Conservation (phyloP, 1,140 invertebrate genomes). For the Magallana gigas region DNA sequence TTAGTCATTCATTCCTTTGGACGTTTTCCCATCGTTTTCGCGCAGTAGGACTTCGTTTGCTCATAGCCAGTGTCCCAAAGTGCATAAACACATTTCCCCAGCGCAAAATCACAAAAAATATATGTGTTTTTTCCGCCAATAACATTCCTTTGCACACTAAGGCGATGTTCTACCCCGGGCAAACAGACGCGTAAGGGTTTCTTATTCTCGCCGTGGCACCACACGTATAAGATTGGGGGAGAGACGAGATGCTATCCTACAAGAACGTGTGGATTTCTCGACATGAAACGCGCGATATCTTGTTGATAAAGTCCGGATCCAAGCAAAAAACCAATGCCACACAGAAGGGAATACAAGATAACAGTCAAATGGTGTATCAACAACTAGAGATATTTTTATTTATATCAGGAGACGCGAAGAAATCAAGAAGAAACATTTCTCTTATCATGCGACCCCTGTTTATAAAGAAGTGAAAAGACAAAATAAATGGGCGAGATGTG, state of each 20-base stretch:
- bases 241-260: conserved; percentile 24
- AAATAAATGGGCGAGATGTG: conserved; percentile 36
- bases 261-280: conserved; percentile 37
- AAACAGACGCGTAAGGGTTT: neutral
- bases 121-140: conserved; percentile 19
- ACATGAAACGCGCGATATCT: conserved; percentile 27
- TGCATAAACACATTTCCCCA: conserved; percentile 7
- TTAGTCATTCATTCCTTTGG: conserved; percentile 30
- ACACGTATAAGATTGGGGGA: conserved; percentile 3
- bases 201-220: conserved; percentile 13
- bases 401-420: conserved; percentile 23
- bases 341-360: conserved; percentile 21
- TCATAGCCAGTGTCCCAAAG: neutral
- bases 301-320: conserved; percentile 38
- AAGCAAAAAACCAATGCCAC: conserved; percentile 31
- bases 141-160: conserved; percentile 35
- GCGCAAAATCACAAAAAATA: conserved; percentile 2
- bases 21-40: conserved; percentile 12
- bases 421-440: conserved; percentile 32
- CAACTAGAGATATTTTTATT: conserved; percentile 21
- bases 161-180: neutral
- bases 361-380: conserved; percentile 10
- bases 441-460: conserved; percentile 31
- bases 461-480: conserved; percentile 3
- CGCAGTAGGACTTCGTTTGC: neutral